Percentiles rank a stretch among this genome's conserved stretches.
Conservation (phyloP, 1,140 invertebrate species). For the Colletes latitarsis region DNA sequence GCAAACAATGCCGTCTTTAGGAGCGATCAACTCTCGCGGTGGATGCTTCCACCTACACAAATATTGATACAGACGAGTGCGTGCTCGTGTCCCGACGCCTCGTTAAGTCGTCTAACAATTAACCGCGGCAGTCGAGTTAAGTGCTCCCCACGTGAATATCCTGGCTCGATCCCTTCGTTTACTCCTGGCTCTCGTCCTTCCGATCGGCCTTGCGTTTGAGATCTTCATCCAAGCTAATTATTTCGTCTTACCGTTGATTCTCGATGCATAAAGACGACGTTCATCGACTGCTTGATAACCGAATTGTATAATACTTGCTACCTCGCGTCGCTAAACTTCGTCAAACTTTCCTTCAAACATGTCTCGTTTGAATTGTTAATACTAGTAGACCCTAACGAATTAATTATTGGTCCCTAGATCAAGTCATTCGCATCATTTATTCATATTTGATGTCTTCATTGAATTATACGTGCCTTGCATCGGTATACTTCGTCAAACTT, state of each 20-base stretch:
- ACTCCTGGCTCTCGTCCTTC: constrained; percentile 16
- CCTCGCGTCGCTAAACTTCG: no score
- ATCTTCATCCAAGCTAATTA: constrained; percentile 13
- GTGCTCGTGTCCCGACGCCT: constrained; percentile 51
- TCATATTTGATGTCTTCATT: no score
- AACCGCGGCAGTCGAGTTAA: constrained; percentile 21
- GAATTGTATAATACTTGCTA: background rate
- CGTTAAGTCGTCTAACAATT: constrained; percentile 56
- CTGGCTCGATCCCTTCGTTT: constrained; percentile 22
- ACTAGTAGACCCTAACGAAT: no score
- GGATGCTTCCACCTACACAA: constrained; percentile 62
- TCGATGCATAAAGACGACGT: background rate
- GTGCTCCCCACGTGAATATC: constrained; percentile 36
- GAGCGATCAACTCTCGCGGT: constrained; percentile 40
- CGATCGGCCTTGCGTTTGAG: background rate
- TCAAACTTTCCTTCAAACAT: no score
- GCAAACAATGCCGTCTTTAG: constrained; percentile 51
- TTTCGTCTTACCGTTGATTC: constrained; percentile 3
- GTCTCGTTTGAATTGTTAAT: no score
- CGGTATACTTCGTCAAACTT: no score
- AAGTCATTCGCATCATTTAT: no score
- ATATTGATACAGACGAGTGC: constrained; percentile 63
- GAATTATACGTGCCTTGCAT: no score
- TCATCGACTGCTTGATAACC: background rate
- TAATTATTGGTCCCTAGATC: no score